A percentile compares a stretch with the other conserved stretches of the same genome.
Evolutionary conservation across 1,140 invertebrate species (phyloP).

Genomic region (Linepithema humile): DNA sequence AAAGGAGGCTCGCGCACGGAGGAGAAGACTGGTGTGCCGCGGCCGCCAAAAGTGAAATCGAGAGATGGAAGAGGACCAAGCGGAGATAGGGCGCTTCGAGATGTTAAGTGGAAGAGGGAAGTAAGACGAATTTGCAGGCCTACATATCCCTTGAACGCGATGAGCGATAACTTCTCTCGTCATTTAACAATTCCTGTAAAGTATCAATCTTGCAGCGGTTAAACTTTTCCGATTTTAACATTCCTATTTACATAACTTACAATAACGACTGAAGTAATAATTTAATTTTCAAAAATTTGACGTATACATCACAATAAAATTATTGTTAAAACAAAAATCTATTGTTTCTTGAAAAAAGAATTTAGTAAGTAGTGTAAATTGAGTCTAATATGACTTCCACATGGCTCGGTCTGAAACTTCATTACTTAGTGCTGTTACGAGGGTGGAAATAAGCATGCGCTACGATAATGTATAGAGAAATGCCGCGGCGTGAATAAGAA

Average conservation of each 20-base stretch:
- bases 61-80: constrained; percentile 73
- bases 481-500: not conserved
- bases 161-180: not conserved
- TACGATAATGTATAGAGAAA: not conserved
- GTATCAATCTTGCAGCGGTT: not conserved
- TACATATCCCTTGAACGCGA: not conserved
- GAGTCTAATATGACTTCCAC: not conserved
- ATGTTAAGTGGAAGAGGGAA: constrained; percentile 44
- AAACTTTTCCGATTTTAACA: not conserved
- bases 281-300: not conserved
- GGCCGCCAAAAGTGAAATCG: constrained; percentile 81
- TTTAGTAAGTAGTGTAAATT: not conserved
- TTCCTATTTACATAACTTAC: not conserved
- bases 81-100: constrained; percentile 39
- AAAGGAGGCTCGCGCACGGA: constrained; percentile 65
- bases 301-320: no score
- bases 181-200: not conserved
- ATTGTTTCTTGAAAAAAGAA: not conserved
- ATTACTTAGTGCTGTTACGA: not conserved
- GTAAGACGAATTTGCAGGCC: not conserved
- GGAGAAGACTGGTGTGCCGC: constrained; percentile 48
- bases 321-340: no score
- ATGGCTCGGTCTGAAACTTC: not conserved
- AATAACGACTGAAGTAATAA: not conserved
- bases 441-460: not conserved